Evolutionary conservation across 1,140 invertebrate genomes (phyloP), one percentile per base, ranked within the genome.

Genomic region (Uloborus diversus): DNA sequence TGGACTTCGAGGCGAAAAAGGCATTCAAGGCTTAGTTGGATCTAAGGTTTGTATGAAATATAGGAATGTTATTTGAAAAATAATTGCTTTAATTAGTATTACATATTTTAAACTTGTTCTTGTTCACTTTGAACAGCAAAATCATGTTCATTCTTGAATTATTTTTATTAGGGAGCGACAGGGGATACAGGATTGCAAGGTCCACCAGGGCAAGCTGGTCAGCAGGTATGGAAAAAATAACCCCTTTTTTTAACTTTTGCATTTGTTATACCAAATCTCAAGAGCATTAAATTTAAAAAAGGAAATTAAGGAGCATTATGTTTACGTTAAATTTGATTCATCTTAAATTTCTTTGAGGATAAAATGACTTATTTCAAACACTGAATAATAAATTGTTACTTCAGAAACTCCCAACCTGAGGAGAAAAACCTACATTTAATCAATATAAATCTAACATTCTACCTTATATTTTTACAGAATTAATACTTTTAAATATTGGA

Each of bases 1-100:
- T 30, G 93, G 93, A 33, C 84, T 88, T 65, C 85, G 89, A 68
- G 94, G 94, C 27, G 85, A 88, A 49, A 93, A 95, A 88, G 94
- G 94, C n/a, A 94, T 94, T 86, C 89, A 90, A 59, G 79, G 79
- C 4, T 37, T 73, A 59, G 13, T 49, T 35, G 79, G 79, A 65
- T 17, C 69, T 27, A 81, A 81, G n/a, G 79, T 73, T 25, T 28
- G 17, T 53, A 73, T 56, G 27, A 56, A n/a, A 30, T 33, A 35
- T 11, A 23, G 5, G 17, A 32, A 2, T 37, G 30, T 70, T 59
- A 53, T 14, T 33, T 70, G n/a, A 11, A 2, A 28, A 70, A n/a
- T n/a, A n/a, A n/a, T n/a, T 30, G 17, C 17, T 28, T 42, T 64
- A 37, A 42, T 64, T 5, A 49, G 4, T 30, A 51, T 66, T 49